phyloP scores from a whole-genome alignment of 2,113 vertebrate species.

The Uropsilus gracilis region DNA sequence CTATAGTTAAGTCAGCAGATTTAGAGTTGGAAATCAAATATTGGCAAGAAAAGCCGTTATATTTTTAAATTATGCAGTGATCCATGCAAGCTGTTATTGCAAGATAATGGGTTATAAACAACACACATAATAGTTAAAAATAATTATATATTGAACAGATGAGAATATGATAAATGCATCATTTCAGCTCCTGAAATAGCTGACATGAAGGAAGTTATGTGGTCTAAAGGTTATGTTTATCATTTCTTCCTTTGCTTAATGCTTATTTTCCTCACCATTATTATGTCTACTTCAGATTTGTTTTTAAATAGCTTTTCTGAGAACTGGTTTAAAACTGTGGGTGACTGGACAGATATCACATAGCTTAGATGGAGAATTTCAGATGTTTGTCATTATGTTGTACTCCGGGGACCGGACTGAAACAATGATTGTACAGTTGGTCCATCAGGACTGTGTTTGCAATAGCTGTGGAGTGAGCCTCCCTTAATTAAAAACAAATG shows the following conservation, averaged over 20 bases:
- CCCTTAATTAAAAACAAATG: slow-evolving; percentile 44
- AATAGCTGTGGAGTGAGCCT: background rate
- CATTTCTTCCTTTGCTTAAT: slow-evolving; percentile 58
- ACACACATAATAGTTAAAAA: slow-evolving; percentile 69
- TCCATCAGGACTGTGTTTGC: background rate
- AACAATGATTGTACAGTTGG: slow-evolving; percentile 33
- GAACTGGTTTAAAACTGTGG: slow-evolving; percentile 37
- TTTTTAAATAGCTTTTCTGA: slow-evolving; percentile 62
- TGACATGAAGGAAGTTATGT: slow-evolving; percentile 65
- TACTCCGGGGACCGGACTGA: background rate
- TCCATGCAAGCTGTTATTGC: slow-evolving; percentile 69
- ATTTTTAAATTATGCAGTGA: slow-evolving; percentile 75
- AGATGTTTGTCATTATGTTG: slow-evolving; percentile 9
- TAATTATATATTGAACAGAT: slow-evolving; percentile 71
- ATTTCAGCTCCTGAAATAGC: slow-evolving; percentile 50
- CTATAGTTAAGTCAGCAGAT: slow-evolving; percentile 57
- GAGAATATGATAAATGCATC: slow-evolving; percentile 58
- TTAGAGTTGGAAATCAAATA: slow-evolving; percentile 67
- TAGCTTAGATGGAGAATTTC: slow-evolving; percentile 33
- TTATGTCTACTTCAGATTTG: slow-evolving; percentile 67
- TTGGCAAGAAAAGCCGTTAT: slow-evolving; percentile 76
- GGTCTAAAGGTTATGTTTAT: slow-evolving; percentile 51
- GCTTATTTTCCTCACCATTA: slow-evolving; percentile 60
- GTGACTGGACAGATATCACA: slow-evolving; percentile 32
- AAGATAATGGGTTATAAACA: slow-evolving; percentile 76